Base-by-base conservation (phyloP, 2,888 invertebrate species). In the Zeuzera pyrina region DNA sequence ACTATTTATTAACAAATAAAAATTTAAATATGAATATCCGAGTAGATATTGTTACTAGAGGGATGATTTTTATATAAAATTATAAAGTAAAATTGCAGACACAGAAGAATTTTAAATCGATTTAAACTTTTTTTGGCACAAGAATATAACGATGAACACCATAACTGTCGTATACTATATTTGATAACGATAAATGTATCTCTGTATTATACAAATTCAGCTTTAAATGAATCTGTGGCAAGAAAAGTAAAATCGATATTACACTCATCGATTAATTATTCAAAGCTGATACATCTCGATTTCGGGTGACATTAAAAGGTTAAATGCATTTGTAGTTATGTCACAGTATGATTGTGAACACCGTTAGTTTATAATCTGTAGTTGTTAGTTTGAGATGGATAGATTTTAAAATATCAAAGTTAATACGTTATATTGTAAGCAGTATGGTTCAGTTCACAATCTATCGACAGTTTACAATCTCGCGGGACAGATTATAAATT, bases 11-110 rank as follows among this genome's bases (percentile, higher is more conserved):
- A 73, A 67, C 57, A 72, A 60, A n/a, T n/a, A n/a, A n/a, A n/a
- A n/a, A 68, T 54, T 61, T 53, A 65, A 70, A 65, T 76, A 77
- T 70, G 53, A 62, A 12, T 69, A 79, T 73, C 66, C 77, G 59
- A 63, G 81, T 81, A 83, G 81, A 72, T 55, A 73, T 83, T 83
- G 83, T 83, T 83, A 83, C 63, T 83, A 81, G 77, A 74, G 67
- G 69, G 76, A 72, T 76, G 77, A 69, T 77, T 81, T 79, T 79
- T 79, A 64, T 69, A 70, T 58, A 76, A 74, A 65, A 60, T 45
- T 62, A 62, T 62, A 54, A 67, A 64, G 50, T 59, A 61, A 57
- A 43, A n/a, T n/a, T 49, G 49, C 25, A 25, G 25, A 25, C 12
- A 13, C 25, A 12, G 13, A 25, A 25, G 12, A 12, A 44, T 55